Base-by-base conservation (phyloP, 2,888 invertebrate genomes). In the Catocala nupta region DNA sequence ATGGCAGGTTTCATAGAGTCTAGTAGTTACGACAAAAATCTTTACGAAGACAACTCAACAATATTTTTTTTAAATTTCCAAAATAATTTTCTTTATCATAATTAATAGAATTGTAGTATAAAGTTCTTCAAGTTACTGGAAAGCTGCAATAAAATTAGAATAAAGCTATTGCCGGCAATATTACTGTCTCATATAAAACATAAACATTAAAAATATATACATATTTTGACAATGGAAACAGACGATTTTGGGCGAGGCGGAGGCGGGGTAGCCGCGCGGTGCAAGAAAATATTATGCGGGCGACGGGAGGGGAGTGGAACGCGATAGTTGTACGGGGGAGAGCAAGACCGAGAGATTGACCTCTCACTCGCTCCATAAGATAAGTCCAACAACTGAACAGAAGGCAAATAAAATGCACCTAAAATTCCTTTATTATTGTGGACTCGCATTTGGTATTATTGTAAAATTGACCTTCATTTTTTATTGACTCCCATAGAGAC, bases 321-420 rank as follows among this genome's bases (percentile, higher is more conserved):
- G 63, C 65, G 65, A 68, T 57, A 60, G 64, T 57, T 59, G 65
- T 48, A 52, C 63, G 68, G 47, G 86, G 53, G 78, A 49, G 83
- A 90, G 65, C 60, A 81, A 76, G 85, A 85, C 62, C 9, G 47
- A 55, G 48, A 75, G 65, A 70, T 25, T 12, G 6, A 73, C 65
- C 12, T 81, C 81, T 70, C 80, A 36, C 74, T 84, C 81, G 36
- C 78, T 69, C 81, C 55, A 75, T 82, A 81, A 87, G 90, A 89
- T 89, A 90, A 87, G 77, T 85, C 79, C 77, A 82, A 81, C 82
- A 64, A 80, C 61, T 39, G 67, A 84, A 80, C 82, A 87, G 85
- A 82, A 88, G 87, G 84, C 90, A 92, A 90, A 91, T 86, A 88
- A 73, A 91, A 88, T 90, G 89, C 89, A 89, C 81, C 83, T 85